Conservation (phyloP, 2,888 invertebrate genomes). For the Spialia ferax region DNA sequence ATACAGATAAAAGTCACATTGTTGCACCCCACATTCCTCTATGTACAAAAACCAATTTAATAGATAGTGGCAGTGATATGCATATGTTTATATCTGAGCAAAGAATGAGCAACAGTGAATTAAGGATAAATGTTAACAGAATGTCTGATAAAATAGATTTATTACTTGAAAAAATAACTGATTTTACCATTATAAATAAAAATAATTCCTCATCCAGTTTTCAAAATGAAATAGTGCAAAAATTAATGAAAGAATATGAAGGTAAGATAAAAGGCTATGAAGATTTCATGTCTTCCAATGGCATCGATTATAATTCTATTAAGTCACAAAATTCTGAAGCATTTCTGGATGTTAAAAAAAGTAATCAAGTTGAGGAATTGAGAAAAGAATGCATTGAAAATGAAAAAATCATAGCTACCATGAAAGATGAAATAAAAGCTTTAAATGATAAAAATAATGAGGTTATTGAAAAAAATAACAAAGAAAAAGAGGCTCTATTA, state of each 20-base stretch:
- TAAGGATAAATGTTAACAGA: slow-evolving; percentile 74
- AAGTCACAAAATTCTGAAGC: slow-evolving; percentile 12
- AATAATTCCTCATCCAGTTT: slow-evolving; percentile 48
- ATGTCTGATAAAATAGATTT: slow-evolving; percentile 71
- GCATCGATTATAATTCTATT: slow-evolving; percentile 48
- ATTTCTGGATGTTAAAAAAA: neutral
- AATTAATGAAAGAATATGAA: slow-evolving; percentile 75
- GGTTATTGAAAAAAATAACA: slow-evolving; percentile 1
- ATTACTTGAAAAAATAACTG: slow-evolving; percentile 62
- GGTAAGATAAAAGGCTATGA: slow-evolving; percentile 74
- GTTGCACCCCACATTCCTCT: slow-evolving; percentile 38
- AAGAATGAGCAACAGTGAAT: slow-evolving; percentile 73
- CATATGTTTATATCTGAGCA: slow-evolving; percentile 70
- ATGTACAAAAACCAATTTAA: slow-evolving; percentile 47
- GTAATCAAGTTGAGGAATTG: slow-evolving; percentile 13
- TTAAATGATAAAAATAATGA: slow-evolving; percentile 26
- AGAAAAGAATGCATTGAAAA: slow-evolving; percentile 46
- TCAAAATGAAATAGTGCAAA: slow-evolving; percentile 66
- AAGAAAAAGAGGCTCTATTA: slow-evolving; percentile 11
- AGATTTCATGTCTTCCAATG: slow-evolving; percentile 60
- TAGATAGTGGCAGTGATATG: slow-evolving; percentile 55
- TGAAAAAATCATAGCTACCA: slow-evolving; percentile 29
- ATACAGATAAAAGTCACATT: slow-evolving; percentile 42
- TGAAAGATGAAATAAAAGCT: slow-evolving; percentile 47
- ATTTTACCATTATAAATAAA: slow-evolving; percentile 51